A percentile compares a stretch with the other conserved stretches of the same genome.
These are phyloP conservation scores for Carollia perspicillata DNA, from an alignment of 2,113 vertebrate genomes.

Conservation along the genomic window DNA sequence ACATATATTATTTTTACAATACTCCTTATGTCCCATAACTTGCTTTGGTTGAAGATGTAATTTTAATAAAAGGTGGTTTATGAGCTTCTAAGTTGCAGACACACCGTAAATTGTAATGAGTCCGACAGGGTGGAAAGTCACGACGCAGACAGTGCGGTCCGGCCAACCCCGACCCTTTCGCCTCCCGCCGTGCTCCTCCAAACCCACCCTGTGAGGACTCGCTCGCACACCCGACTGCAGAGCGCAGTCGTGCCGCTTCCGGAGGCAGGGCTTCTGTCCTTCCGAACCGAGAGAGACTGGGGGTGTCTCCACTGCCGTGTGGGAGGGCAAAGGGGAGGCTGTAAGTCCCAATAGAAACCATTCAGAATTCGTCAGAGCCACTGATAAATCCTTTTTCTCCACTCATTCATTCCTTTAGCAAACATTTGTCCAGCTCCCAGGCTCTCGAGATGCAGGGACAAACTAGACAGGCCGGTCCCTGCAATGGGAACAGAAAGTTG, in stretches of 20 bases:
- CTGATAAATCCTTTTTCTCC: not conserved
- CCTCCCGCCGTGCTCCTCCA: not conserved
- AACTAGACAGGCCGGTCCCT: not conserved
- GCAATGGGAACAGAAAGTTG: too few species aligned
- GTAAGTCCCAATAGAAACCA: not conserved
- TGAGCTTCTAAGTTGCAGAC: not conserved
- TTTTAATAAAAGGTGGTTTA: not conserved
- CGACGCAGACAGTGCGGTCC: not conserved
- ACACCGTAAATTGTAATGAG: not conserved
- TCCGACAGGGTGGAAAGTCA: not conserved
- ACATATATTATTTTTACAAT: not conserved
- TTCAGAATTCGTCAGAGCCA: not conserved
- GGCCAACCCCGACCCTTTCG: not conserved
- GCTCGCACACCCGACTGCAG: not conserved
- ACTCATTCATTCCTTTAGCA: not conserved
- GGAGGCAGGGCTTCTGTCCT: not conserved
- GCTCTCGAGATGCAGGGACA: not conserved
- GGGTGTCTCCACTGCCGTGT: not conserved
- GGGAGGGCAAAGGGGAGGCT: not conserved
- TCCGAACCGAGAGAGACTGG: not conserved
- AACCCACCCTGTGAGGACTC: not conserved
- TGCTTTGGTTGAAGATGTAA: not conserved
- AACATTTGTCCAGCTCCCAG: not conserved
- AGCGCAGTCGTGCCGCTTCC: not conserved
- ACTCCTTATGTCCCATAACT: not conserved